These are phyloP conservation scores for Caracal caracal DNA, from an alignment of 2,113 vertebrate species.

Conservation along the genomic window DNA sequence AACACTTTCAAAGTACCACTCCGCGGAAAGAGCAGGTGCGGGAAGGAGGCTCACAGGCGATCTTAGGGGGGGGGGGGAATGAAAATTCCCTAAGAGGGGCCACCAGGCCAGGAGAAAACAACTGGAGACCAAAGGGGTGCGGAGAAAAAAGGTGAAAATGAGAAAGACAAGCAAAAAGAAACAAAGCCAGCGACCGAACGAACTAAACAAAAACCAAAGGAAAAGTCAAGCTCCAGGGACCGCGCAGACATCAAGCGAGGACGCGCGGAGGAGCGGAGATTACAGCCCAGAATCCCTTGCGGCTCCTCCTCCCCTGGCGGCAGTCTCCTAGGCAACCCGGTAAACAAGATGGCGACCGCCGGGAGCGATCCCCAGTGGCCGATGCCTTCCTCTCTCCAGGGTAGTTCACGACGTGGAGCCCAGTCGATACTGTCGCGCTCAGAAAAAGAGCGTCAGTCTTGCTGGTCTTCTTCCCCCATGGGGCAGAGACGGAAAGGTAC, in stretches of 20 bases:
- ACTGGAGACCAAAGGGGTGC: not conserved
- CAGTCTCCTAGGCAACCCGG: slow-evolving; percentile 64
- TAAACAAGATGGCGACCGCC: slow-evolving; percentile 78
- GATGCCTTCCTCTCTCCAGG: rapidly evolving
- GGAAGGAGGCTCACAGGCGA: not conserved
- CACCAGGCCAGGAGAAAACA: not conserved
- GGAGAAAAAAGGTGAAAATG: not conserved
- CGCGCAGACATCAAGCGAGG: rapidly evolving
- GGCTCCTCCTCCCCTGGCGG: rapidly evolving
- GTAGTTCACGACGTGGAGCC: not conserved
- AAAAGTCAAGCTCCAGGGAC: rapidly evolving
- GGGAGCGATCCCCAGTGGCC: not conserved
- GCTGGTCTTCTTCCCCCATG: not conserved
- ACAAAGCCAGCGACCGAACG: not conserved
- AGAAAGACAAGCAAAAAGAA: slow-evolving; percentile 3
- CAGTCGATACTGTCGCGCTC: not conserved
- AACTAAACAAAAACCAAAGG: not conserved
- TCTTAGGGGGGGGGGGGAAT: not conserved
- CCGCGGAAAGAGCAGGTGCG: not conserved
- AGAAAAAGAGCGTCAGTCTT: not conserved
- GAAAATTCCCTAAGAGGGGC: not conserved
- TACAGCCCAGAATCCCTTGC: rapidly evolving
- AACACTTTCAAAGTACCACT: not conserved
- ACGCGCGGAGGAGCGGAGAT: not conserved
- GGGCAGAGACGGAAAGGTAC: not conserved